Evolutionary conservation across 2,113 vertebrate species (phyloP).

Genomic region (Bubo scandiacus): DNA sequence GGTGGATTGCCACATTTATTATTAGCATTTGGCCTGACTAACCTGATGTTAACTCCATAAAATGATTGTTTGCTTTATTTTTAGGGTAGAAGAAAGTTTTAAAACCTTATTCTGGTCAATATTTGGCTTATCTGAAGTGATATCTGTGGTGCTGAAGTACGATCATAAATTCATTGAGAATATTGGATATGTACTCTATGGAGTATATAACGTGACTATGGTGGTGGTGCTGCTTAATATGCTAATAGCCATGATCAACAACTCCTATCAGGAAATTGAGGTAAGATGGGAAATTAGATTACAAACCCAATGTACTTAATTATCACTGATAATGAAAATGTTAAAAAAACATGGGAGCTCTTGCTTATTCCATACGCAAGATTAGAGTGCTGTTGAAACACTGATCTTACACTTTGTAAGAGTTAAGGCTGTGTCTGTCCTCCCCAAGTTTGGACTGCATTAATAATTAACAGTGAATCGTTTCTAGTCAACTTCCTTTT

Average conservation of each 20-base stretch:
- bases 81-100: conserved; percentile 97
- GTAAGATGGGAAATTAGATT: conserved; percentile 68
- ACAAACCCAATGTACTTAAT: background rate
- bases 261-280: conserved; percentile 99
- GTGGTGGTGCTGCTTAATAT: conserved; percentile 98
- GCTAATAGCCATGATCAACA: conserved; percentile 99
- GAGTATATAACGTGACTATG: conserved; percentile 97
- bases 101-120: conserved; percentile 99
- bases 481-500: background rate
- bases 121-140: conserved; percentile 95
- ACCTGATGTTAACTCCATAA: background rate
- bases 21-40: background rate
- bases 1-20: background rate
- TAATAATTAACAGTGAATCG: background rate
- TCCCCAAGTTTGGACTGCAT: background rate
- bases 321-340: background rate
- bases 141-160: conserved; percentile 97
- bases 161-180: conserved; percentile 99
- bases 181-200: conserved; percentile 95
- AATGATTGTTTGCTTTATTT: conserved; percentile 44
- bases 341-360: background rate
- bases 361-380: background rate
- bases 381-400: background rate
- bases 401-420: background rate
- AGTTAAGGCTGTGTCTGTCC: background rate